Evolutionary conservation across 2,113 vertebrate genomes (phyloP), one percentile per base, ranked within the genome.

Genomic region (Oplegnathus fasciatus): DNA sequence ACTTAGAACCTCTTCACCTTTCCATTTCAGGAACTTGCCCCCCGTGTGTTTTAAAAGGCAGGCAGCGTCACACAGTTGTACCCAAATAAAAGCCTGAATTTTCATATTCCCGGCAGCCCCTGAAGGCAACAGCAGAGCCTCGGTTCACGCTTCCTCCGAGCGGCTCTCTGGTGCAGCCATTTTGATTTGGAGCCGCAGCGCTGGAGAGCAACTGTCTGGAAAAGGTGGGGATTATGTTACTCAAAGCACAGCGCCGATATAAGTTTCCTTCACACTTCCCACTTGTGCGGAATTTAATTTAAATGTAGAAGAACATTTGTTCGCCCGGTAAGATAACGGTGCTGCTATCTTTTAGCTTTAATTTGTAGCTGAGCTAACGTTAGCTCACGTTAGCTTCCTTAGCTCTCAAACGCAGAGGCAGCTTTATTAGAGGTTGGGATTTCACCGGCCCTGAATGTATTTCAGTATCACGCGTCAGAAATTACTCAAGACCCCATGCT

Each of bases 151-250:
- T 89, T 89, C 88, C 70, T 74, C 22, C 15, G 6, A 74, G 30
- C 32, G 6, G 69, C 42, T 82, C 82, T 1, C 62, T 6, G 0
- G 0, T 26, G 52, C 86, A 78, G 94, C 95, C 95, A 96, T 96
- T 95, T 96, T 95, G 89, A 87, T 84, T 87, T 75, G 76, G 55
- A 81, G 14, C 67, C 69, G 76, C 82, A 92, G 32, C 83, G 65
- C 65, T 48, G 78, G 69, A 83, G 74, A 82, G 11, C 87, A 75
- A 62, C 20, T 83, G 71, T 76, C 67, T 83, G 61, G 75, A 86
- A 85, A 94, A 94, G 95, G 95, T 95, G 85, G 85, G 94, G 48
- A 66, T 58, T 26, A 44, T 69, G 84, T 86, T 34, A 20, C 74
- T 48, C 17, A 34, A 84, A 83, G 52, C 80, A 83, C 61, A 52